Base-by-base conservation (phyloP, 2,888 invertebrate genomes). In the Catocala sponsa region DNA sequence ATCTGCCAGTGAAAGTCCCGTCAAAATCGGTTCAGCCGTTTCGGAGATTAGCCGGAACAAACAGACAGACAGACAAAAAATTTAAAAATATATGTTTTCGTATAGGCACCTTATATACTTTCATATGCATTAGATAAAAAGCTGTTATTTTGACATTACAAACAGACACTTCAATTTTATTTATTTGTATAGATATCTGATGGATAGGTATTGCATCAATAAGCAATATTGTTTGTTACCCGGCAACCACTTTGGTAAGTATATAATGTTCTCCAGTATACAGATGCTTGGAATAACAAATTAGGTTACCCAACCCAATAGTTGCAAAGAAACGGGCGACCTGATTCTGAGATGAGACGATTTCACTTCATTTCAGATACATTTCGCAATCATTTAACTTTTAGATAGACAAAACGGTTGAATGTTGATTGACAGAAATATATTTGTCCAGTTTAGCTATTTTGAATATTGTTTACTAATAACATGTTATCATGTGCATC, bases 281-380 rank as follows among this genome's bases (percentile, higher is more conserved):
- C 74, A 81, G 75, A 79, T 82, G 78, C 69, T 84, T 81, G 74
- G 84, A 87, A 88, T 87, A 85, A 85, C 83, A 87, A 86, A 87
- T 79, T 76, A 82, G 74, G 74, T 88, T 88, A 78, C 85, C 76
- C 79, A 86, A 87, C 78, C 68, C 71, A 61, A 78, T 76, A 76
- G 77, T 81, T 83, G 82, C 82, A 84, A 86, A 85, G 81, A 84
- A 84, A 81, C 82, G 58, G 76, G 72, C 79, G 87, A 86, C 87
- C 87, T 81, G 84, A 87, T 87, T 89, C 76, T 72, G 69, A 80
- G 83, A 88, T 83, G 82, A 76, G 81, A 76, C 77, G 81, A 80
- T 76, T 76, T 78, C 70, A 66, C 68, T 75, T 70, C 54, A 75
- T 82, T 78, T 83, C 76, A 74, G 75, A 83, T 78, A 73, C 66